Conservation (phyloP, 2,113 vertebrate species). For the Lepus europaeus region DNA sequence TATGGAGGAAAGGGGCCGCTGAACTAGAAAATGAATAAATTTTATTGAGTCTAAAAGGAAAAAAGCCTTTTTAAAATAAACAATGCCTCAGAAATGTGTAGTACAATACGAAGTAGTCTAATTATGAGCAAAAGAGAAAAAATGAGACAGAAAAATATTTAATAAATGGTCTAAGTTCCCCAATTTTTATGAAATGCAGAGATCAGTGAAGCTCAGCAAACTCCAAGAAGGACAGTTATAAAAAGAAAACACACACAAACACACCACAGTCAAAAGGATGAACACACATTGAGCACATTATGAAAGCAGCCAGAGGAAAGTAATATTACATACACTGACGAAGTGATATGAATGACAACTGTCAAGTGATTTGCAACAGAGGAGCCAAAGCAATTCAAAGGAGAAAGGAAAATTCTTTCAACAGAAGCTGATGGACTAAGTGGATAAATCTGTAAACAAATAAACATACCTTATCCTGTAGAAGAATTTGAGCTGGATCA, state of each 20-base stretch:
- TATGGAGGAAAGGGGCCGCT: conserved; percentile 11
- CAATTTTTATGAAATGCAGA: conserved; percentile 7
- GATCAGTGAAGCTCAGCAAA: neutral
- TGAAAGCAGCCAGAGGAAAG: neutral
- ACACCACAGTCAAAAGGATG: neutral
- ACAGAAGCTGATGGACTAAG: conserved; percentile 8
- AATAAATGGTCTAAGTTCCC: neutral
- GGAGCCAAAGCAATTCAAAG: neutral
- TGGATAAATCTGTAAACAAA: neutral
- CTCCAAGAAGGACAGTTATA: neutral
- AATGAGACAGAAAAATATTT: conserved; percentile 1
- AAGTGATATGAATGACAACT: neutral
- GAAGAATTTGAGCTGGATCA: conserved; percentile 6
- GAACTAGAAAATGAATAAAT: conserved; percentile 1
- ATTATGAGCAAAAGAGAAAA: neutral
- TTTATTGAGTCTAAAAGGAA: conserved; percentile 13
- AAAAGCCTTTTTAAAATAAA: conserved; percentile 34
- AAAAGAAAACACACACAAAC: neutral
- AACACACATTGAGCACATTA: neutral
- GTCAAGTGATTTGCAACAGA: neutral
- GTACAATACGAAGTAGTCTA: neutral
- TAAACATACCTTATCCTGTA: neutral
- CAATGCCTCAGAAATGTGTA: neutral
- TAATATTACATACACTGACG: neutral
- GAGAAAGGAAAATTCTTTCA: conserved; percentile 13